These are phyloP conservation scores for Fragum fragum DNA, from an alignment of 2,888 invertebrate species.

Conservation along the genomic window DNA sequence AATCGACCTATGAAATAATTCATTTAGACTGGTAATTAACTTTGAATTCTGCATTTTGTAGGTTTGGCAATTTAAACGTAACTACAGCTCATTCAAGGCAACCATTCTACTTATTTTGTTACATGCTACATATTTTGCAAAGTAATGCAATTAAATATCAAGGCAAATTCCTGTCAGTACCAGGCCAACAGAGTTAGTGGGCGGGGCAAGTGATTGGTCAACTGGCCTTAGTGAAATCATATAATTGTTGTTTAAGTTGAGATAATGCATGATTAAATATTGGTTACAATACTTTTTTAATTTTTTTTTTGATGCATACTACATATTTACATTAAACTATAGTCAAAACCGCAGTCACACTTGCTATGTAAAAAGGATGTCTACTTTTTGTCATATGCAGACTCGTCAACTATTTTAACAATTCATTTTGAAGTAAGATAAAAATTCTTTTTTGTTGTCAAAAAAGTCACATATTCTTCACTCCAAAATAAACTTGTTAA, in stretches of 20 bases:
- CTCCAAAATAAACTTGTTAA: conserved; percentile 4
- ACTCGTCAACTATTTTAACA: conserved; percentile 24
- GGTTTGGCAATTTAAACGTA: too few relatives aligned
- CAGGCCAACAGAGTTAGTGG: too few relatives aligned
- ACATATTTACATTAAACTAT: conserved; percentile 18
- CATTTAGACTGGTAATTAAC: too few relatives aligned
- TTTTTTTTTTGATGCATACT: background rate
- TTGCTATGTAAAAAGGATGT: conserved; percentile 6
- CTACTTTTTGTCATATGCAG: conserved; percentile 8
- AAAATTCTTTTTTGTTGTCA: background rate
- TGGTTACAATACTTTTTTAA: background rate
- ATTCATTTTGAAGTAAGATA: conserved; percentile 8
- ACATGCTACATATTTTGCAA: too few relatives aligned
- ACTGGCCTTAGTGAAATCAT: background rate
- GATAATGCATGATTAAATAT: background rate
- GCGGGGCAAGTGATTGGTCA: too few relatives aligned
- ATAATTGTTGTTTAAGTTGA: conserved; percentile 22
- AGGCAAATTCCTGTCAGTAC: too few relatives aligned
- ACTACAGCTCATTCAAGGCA: too few relatives aligned
- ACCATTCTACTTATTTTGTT: too few relatives aligned
- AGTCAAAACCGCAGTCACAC: conserved; percentile 4
- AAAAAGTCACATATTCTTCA: conserved; percentile 19
- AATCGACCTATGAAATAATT: too few relatives aligned
- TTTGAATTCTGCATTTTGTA: too few relatives aligned
- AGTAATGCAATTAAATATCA: too few relatives aligned